A percentile compares a stretch with the other conserved stretches of the same genome.
Evolutionary conservation across 1,140 invertebrate species (phyloP).

Genomic region (Drosophila busckii): DNA sequence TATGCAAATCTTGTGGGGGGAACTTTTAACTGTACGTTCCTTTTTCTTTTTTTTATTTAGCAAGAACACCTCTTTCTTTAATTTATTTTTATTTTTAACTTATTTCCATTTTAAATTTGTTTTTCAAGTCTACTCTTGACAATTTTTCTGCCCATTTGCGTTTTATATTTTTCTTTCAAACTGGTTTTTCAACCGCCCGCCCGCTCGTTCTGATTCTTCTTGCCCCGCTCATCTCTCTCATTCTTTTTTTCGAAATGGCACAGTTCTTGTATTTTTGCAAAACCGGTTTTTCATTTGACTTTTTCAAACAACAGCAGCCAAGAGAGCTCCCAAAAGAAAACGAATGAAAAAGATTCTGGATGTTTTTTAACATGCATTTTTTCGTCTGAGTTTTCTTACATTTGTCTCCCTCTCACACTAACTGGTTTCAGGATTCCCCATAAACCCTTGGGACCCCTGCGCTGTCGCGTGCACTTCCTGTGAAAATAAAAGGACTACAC

Average conservation of each 20-base stretch:
- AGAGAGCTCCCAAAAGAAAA: slow-evolving; percentile 2
- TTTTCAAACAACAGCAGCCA: slow-evolving; percentile 46
- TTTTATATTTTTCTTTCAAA: slow-evolving; percentile 68
- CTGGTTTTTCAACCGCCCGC: slow-evolving; percentile 69
- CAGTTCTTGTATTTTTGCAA: slow-evolving; percentile 66
- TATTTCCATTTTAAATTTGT: slow-evolving; percentile 77
- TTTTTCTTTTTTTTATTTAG: slow-evolving; percentile 9
- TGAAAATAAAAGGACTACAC: slow-evolving; percentile 22
- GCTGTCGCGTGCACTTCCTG: slow-evolving; percentile 51
- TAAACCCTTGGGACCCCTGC: neutral
- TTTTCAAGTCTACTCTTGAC: slow-evolving; percentile 43
- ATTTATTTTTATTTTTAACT: slow-evolving; percentile 31
- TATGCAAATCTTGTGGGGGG: slow-evolving; percentile 73
- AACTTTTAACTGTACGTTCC: slow-evolving; percentile 43
- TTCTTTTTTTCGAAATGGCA: slow-evolving; percentile 62
- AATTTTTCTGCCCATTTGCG: slow-evolving; percentile 42
- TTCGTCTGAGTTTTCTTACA: too few species aligned
- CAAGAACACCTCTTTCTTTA: slow-evolving; percentile 32
- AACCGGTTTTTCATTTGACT: slow-evolving; percentile 76
- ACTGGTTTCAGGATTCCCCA: slow-evolving; percentile 7
- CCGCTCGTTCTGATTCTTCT: slow-evolving; percentile 21
- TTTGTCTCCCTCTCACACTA: slow-evolving; percentile 3
- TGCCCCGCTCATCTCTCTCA: slow-evolving; percentile 16
- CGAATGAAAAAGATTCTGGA: slow-evolving; percentile 5
- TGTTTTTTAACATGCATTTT: neutral